Base-by-base conservation (phyloP, 2,113 vertebrate genomes). In the Ctenomys sociabilis region DNA sequence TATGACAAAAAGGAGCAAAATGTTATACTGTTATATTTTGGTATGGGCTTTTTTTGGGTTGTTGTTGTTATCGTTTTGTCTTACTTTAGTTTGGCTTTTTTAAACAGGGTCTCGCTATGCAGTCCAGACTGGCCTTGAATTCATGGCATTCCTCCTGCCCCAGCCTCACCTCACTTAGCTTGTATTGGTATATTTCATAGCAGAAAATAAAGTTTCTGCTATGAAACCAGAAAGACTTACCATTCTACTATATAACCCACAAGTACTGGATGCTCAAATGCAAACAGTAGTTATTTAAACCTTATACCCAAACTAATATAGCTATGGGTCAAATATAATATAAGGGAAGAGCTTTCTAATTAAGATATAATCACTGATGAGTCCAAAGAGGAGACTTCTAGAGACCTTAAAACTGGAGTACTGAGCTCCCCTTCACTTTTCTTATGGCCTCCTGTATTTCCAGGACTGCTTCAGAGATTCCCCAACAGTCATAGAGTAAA, bases 181-280 rank as follows among this genome's bases (percentile, higher is more conserved):
- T 89, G 13, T 72, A 85, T 2, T 66, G 13, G 68, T 91, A 45
- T 88, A 93, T 81, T 73, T 80, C 40, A 77, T 70, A 54, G 14
- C 49, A 88, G 95, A 93, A 57, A 88, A 45, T 73, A 85, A 24
- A 94, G 81, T 73, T 9, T 73, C 43, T 91, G 54, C 88, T 10
- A 35, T 24, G 77, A 97, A 90, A 90, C 75, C n/a, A 87, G 52
- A 95, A 93, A n/a, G 85, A 49, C 88, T 68, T 68, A 70, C 88
- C 88, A 82, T 93, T 91, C 80, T 93, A 49, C 43, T 77, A 43
- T 73, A 88, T 75, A 93, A 94, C 26, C 59, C 70, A 88, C 12
- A 93, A 97, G 37, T 7, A 93, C 66, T 81, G 73, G 7, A 84
- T 61, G 28, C 80, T 94, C 80, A 96, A 95, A 95, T 96, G 45